These are phyloP conservation scores for Formicarius rufipectus DNA, from an alignment of 2,113 vertebrate species.

Conservation along the genomic window DNA sequence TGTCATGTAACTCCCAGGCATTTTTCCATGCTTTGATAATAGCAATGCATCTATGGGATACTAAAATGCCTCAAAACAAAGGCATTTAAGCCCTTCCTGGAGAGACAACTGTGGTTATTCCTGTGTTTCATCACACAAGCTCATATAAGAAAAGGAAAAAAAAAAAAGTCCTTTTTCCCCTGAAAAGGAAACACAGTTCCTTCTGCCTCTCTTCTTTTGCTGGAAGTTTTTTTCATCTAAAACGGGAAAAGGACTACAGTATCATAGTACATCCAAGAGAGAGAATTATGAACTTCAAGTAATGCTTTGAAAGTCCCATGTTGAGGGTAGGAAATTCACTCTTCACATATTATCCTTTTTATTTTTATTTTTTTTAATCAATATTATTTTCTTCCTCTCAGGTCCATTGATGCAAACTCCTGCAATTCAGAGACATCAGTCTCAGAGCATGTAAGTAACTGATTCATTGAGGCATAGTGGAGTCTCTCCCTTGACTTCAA, in stretches of 20 bases:
- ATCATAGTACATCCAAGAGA: background rate
- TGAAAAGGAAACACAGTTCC: too few species aligned
- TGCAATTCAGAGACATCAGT: background rate
- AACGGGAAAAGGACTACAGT: background rate
- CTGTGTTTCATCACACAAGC: background rate
- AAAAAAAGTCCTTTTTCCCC: background rate
- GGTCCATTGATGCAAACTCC: background rate
- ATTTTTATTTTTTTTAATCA: too few species aligned
- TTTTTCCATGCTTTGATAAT: background rate
- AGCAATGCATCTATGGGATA: background rate
- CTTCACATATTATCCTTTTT: background rate
- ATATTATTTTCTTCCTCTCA: background rate
- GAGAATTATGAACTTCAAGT: background rate
- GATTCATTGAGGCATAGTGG: background rate
- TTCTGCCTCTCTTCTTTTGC: background rate
- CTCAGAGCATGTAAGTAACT: background rate
- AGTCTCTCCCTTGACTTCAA: background rate
- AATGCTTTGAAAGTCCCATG: background rate
- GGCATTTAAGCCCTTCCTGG: background rate
- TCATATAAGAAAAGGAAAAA: background rate
- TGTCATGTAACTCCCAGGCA: background rate
- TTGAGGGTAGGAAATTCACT: background rate
- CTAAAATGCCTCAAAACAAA: constrained; percentile 41
- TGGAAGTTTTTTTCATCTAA: background rate
- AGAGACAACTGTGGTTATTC: background rate